These are phyloP conservation scores for Aratinga solstitialis DNA, from an alignment of 2,797 vertebrate genomes.

Conservation along the genomic window DNA sequence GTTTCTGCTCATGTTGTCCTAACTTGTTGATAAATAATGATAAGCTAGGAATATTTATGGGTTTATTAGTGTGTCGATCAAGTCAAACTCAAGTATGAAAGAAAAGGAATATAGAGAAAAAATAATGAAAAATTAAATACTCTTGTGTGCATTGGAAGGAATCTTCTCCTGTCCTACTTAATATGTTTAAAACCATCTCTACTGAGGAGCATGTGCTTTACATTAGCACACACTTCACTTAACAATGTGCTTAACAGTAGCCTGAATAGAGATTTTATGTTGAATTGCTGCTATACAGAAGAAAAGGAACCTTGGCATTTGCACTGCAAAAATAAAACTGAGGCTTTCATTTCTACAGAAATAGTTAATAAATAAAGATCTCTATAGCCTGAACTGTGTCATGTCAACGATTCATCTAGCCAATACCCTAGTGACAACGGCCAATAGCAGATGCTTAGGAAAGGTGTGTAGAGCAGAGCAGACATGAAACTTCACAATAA, in stretches of 20 bases:
- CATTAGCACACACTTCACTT: not conserved
- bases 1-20: not conserved
- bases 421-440: not conserved
- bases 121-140: not conserved
- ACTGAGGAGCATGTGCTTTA: not conserved
- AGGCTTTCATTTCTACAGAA: not conserved
- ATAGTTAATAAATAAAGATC: not conserved
- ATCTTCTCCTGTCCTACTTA: not conserved
- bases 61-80: not conserved
- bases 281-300: not conserved
- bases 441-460: not conserved
- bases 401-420: not conserved
- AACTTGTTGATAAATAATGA: not conserved
- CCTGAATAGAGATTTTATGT: not conserved
- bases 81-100: not conserved
- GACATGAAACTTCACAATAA: not conserved
- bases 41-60: not conserved
- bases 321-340: not conserved
- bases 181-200: not conserved
- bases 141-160: not conserved
- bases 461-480: not conserved
- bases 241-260: not conserved
- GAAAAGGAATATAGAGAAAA: not conserved
- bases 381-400: not conserved
- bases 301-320: not conserved